phyloP scores from a whole-genome alignment of 2,888 invertebrate species.

The Caradrina kadenii region DNA sequence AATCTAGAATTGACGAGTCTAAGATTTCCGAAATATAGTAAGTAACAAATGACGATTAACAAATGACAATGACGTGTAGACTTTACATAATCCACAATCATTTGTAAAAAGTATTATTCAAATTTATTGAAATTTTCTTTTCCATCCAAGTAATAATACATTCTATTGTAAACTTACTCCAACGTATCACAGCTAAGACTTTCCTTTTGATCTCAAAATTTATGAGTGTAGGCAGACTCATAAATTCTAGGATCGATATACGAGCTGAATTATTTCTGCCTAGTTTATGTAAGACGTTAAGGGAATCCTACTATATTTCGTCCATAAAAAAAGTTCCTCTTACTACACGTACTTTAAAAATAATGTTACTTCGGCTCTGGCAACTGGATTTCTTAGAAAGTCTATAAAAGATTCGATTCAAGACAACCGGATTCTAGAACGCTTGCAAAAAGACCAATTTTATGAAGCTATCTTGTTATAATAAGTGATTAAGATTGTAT shows the following conservation, averaged over 20 bases:
- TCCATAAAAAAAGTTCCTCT: not conserved
- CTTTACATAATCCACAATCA: not conserved
- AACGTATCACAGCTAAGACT: constrained; percentile 17
- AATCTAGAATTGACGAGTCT: no score
- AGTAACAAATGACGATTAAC: no score
- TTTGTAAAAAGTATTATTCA: constrained; percentile 1
- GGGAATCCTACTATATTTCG: not conserved
- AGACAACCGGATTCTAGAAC: not conserved
- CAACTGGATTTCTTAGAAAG: not conserved
- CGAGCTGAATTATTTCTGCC: constrained; percentile 26
- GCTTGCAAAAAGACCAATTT: not conserved
- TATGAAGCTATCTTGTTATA: not conserved
- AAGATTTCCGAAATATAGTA: no score
- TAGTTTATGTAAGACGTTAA: constrained; percentile 19
- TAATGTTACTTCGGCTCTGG: not conserved
- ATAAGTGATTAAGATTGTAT: no score
- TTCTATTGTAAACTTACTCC: constrained; percentile 37
- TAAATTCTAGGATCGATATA: constrained; percentile 48
- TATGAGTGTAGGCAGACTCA: constrained; percentile 45
- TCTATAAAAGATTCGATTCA: not conserved
- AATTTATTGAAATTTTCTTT: constrained; percentile 16
- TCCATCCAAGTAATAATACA: constrained; percentile 3
- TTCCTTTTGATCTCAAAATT: constrained; percentile 49
- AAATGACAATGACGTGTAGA: not conserved
- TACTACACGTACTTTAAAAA: not conserved